Base-by-base conservation (phyloP, 2,113 vertebrate genomes). In the Fulica atra region DNA sequence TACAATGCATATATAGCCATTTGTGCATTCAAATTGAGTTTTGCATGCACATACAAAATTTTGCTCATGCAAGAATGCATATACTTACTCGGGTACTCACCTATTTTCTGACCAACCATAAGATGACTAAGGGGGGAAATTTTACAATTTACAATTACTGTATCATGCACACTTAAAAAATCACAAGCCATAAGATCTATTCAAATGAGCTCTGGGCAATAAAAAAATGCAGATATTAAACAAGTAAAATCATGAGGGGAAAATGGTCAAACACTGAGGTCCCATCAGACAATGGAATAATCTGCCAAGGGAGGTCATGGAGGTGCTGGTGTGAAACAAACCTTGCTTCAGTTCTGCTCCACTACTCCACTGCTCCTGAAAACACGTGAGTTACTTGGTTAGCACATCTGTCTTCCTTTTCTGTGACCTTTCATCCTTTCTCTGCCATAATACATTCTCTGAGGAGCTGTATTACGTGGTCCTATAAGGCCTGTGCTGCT, bases 51-150 rank as follows among this genome's bases (percentile, higher is more conserved):
- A 28, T 38, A 54, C 10, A 31, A 40, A 93, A 61, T 69, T 88
- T 46, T 71, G 20, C 70, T 92, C 59, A 81, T 91, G 91, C 73
- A 94, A 93, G 77, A 93, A 94, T 94, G 93, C 44, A 40, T 66
- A 69, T 86, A 29, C 76, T 96, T 95, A 73, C 61, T 79, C 31
- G 77, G 36, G 14, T 72, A 48, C 79, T 65, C 36, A 69, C 64
- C 95, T 97, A 79, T 95, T 96, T 97, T 94, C 93, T 96, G 95
- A 94, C 92, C 64, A 90, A 64, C 61, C 3, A 1, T 84, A 66
- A 77, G 95, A 94, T 96, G 83, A 94, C 95, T 94, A 96, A 94
- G 91, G 96, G 96, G 91, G 96, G 93, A 96, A 86, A 65, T 63
- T 82, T 89, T 87, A 10, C 50, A 40, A 69, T 82, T 89, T 87